A percentile compares a stretch with the other conserved stretches of the same genome.
Evolutionary conservation across 2,797 vertebrate genomes (phyloP).

Genomic region (Sylvilagus floridanus): DNA sequence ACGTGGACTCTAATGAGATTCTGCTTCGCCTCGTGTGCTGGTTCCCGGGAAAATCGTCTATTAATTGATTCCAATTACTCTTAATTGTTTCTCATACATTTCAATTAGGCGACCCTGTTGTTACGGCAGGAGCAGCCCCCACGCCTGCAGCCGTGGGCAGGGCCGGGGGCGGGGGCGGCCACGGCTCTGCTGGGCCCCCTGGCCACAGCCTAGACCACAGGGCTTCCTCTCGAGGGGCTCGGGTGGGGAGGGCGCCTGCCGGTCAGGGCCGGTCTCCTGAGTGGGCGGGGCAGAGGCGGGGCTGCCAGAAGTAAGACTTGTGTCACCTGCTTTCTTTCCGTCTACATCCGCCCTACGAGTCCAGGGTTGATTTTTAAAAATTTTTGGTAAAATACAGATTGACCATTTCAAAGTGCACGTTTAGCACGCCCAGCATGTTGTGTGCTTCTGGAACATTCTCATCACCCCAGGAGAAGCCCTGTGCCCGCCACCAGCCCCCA

Average conservation of each 20-base stretch:
- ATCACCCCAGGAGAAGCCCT: rapidly evolving
- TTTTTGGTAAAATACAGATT: not conserved
- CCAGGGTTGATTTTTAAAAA: not conserved
- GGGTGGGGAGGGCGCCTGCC: not conserved
- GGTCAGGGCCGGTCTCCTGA: not conserved
- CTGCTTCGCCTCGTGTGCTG: slow-evolving; percentile 75
- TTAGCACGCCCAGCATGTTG: rapidly evolving
- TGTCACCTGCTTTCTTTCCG: not conserved
- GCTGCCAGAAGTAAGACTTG: too few relatives aligned
- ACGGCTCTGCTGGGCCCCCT: too few relatives aligned
- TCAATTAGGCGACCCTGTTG: slow-evolving; percentile 87
- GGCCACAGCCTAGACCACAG: too few relatives aligned
- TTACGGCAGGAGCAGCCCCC: slow-evolving; percentile 78
- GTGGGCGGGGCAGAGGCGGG: too few relatives aligned
- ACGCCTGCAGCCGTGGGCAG: slow-evolving; percentile 35
- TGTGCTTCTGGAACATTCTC: rapidly evolving
- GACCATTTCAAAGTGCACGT: rapidly evolving
- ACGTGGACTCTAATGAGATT: slow-evolving; percentile 81
- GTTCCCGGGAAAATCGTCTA: slow-evolving; percentile 87
- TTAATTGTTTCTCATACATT: slow-evolving; percentile 90
- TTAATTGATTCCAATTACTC: slow-evolving; percentile 90
- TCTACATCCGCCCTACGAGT: not conserved
- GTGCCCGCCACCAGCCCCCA: not conserved
- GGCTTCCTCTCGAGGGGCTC: not conserved
- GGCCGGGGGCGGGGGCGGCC: too few relatives aligned